Percentiles rank a stretch among this genome's conserved stretches.
Conservation (phyloP, 2,113 vertebrate species). For the Zosterops hypoxanthus region DNA sequence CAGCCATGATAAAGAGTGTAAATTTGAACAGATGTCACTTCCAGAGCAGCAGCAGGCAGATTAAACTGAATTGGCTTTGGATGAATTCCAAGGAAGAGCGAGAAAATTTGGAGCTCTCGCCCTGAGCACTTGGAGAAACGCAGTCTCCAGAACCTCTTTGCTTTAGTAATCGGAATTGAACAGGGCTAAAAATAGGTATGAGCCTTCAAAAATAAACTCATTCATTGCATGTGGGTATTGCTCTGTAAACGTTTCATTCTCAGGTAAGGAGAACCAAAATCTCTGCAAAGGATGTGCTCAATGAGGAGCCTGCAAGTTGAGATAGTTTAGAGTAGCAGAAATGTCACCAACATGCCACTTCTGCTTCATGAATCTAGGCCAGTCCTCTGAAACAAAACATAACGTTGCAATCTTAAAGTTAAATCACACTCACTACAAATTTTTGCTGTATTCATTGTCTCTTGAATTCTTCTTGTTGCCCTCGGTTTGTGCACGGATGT, state of each 20-base stretch:
- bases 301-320: neutral
- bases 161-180: slow-evolving; percentile 7
- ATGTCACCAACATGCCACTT: neutral
- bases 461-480: neutral
- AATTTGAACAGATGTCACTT: slow-evolving; percentile 83
- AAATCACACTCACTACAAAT: neutral
- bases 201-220: neutral
- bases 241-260: neutral
- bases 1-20: slow-evolving; percentile 77
- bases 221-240: neutral
- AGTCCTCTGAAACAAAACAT: neutral
- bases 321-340: neutral
- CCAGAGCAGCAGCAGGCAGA: slow-evolving; percentile 76
- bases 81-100: slow-evolving; percentile 67
- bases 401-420: neutral
- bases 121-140: slow-evolving; percentile 11
- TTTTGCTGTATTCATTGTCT: neutral
- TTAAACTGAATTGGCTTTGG: slow-evolving; percentile 76
- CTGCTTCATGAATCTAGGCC: neutral
- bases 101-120: slow-evolving; percentile 50
- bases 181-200: neutral
- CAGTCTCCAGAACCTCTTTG: slow-evolving; percentile 52
- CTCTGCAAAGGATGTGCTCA: neutral
- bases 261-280: neutral
- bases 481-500: accelerated